Evolutionary conservation across 2,888 invertebrate genomes (phyloP), one percentile per base, ranked within the genome.

Genomic region (Tetanocera ferruginea): DNA sequence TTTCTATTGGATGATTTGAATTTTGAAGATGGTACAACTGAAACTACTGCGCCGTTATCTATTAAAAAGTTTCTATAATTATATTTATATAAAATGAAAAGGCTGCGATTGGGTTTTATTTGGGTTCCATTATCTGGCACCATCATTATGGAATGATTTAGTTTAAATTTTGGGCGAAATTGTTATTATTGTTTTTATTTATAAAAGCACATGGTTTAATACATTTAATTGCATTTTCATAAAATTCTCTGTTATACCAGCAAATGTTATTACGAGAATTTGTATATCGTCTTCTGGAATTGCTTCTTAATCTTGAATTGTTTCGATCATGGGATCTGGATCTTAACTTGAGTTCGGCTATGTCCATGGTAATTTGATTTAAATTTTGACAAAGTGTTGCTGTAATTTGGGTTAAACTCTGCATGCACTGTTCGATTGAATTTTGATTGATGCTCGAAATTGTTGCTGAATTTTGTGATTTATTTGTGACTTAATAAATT

Each of bases 21-120:
- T 69, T 49, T 37, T n/a, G 69, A 69, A 8, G 51, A n/a, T 3
- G 49, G 49, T 69, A 23, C 51, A 69, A 69, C 69, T 37, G 37
- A 37, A 37, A 37, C 37, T 37, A 6, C 37, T 37, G 37, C 37
- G 8, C 37, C 37, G 8, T 5, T 37, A 37, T 37, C 37, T 5
- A 37, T 37, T 37, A 37, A 6, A 6, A 66, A 66, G 8, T 66
- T 66, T 34, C 31, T 17, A 31, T 66, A 43, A 67, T 43, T 43
- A 31, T 5, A n/a, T 23, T 55, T 55, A 23, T 55, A 8, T 5
- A 55, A 55, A 55, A 55, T 1, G 14, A 55, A 55, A 23, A 55
- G 55, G 23, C 55, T 1, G 55, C n/a, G 5, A 4, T 1, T 8
- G 5, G 37, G 37, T 37, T 37, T 37, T 37, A 37, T 37, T 37